phyloP scores from a whole-genome alignment of 2,888 invertebrate genomes.

The Notodonta ziczac region DNA sequence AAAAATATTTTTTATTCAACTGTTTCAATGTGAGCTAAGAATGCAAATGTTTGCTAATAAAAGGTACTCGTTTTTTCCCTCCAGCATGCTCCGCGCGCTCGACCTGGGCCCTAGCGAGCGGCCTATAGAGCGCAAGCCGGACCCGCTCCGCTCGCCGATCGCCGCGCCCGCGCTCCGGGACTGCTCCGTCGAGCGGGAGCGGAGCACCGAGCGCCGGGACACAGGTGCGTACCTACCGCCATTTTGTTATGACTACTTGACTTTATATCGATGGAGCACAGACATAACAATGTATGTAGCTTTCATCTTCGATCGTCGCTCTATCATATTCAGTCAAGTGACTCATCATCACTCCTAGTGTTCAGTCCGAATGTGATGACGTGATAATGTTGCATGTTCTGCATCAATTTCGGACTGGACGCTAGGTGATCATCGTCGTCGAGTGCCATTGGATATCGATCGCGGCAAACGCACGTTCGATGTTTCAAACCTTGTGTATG shows the following conservation, averaged over 20 bases:
- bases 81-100: constrained; percentile 90
- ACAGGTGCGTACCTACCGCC: constrained; percentile 64
- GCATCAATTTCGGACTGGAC: constrained; percentile 18
- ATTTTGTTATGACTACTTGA: neutral
- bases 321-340: constrained; percentile 13
- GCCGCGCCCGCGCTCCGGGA: constrained; percentile 60
- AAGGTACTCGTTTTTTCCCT: constrained; percentile 53
- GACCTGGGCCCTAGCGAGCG: constrained; percentile 83
- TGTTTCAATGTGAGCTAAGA: too few relatives aligned
- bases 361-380: constrained; percentile 23
- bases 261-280: too few relatives aligned
- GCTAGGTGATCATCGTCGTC: constrained; percentile 28
- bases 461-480: constrained; percentile 49
- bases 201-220: constrained; percentile 71
- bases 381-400: constrained; percentile 1
- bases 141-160: constrained; percentile 79
- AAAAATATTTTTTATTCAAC: too few relatives aligned
- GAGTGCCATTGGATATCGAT: constrained; percentile 57
- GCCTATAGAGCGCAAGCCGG: constrained; percentile 69
- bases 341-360: constrained; percentile 14
- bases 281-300: neutral
- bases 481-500: constrained; percentile 54
- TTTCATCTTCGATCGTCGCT: neutral
- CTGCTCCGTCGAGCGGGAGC: constrained; percentile 67
- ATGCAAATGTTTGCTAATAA: neutral